Base-by-base conservation (phyloP, 2,888 invertebrate genomes). In the Congeria kusceri region DNA sequence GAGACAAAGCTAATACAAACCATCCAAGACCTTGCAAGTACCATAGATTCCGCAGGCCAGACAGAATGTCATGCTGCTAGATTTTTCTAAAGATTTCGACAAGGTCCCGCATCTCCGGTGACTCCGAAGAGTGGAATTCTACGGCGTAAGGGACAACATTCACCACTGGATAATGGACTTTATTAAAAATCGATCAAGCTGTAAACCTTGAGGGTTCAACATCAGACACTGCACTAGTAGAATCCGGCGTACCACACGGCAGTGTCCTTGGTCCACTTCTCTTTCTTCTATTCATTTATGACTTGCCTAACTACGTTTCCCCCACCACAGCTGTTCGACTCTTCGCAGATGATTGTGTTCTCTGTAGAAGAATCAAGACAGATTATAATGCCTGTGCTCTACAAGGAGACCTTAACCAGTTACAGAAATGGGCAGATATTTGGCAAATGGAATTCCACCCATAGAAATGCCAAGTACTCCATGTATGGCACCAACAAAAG, bases 401-500 rank as follows among this genome's bases (percentile, higher is more conserved):
- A 15, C 1, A 69, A 46, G 27, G 18, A 27, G 70, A 53, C 29
- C 47, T 65, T 13, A 53, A 49, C 11, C 13, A 27, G 18, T 28
- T 49, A 49, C 29, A 65, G 20, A 25, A 47, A 3, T 65, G 20
- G 27, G 65, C 23, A 65, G 15, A 23, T 18, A 53, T 28, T 28
- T 65, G 28, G 65, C 46, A 49, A 2, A 65, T 65, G 65, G 70
- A 70, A 44, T 29, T 49, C 32, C 29, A 28, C 11, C 29, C 69
- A 0, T 32, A 69, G 46, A 47, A 59, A 23, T 59, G 47, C 29
- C 61, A 69, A 29, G 58, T 57, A 9, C 18, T 67, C 39, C 56
- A 57, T 58, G 53, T 70, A 65, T 28, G 65, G 25, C 56, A 67
- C 68, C 27, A 74, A 69, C 32, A 76, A 56, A n/a, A 62, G 53